These are phyloP conservation scores for Caenorhabditis tropicalis DNA, from an alignment of 1,140 invertebrate genomes.

Conservation along the genomic window DNA sequence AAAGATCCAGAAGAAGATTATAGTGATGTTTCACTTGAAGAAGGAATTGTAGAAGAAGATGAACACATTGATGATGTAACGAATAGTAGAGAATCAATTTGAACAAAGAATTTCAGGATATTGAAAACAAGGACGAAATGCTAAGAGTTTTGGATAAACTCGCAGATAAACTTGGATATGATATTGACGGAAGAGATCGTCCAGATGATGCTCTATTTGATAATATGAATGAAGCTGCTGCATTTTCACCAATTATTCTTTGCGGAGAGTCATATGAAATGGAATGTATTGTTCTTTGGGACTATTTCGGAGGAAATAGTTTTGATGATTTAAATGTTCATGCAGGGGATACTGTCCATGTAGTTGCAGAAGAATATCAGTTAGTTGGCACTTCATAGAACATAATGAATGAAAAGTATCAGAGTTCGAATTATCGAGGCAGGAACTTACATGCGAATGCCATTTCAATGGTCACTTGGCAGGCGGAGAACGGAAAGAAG, in stretches of 20 bases:
- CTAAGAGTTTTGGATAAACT: neutral
- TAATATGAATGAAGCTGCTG: neutral
- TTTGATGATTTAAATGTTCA: conserved; percentile 43
- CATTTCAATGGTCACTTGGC: neutral
- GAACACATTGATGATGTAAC: neutral
- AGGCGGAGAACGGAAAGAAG: neutral
- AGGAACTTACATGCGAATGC: neutral
- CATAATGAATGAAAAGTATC: neutral
- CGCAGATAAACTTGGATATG: neutral
- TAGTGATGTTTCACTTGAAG: conserved; percentile 27
- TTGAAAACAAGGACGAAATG: neutral
- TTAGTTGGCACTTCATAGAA: neutral
- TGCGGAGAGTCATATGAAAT: conserved; percentile 22
- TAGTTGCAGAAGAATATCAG: conserved; percentile 50
- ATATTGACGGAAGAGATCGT: neutral
- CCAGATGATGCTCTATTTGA: conserved; percentile 27
- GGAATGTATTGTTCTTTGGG: conserved; percentile 40
- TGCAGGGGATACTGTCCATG: conserved; percentile 39
- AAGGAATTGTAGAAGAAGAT: neutral
- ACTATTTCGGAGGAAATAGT: conserved; percentile 40
- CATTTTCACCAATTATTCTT: neutral
- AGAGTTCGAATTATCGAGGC: neutral
- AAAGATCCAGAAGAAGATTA: conserved; percentile 14
- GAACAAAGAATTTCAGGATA: neutral
- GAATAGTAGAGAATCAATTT: neutral